These are phyloP conservation scores for Drosophila athabasca DNA, from an alignment of 1,140 invertebrate species.

Conservation along the genomic window DNA sequence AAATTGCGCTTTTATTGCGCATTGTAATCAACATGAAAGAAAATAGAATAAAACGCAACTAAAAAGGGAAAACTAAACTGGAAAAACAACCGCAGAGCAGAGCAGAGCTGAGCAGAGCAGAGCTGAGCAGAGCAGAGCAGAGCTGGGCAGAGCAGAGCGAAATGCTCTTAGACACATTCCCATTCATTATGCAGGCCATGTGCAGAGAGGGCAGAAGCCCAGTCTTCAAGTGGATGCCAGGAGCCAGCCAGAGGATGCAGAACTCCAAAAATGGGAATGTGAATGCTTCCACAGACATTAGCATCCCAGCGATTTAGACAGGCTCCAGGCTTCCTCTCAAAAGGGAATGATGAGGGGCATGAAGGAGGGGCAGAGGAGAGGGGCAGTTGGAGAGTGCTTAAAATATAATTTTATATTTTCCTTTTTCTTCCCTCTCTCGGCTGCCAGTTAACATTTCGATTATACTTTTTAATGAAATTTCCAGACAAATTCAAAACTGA, in stretches of 20 bases:
- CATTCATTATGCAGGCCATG: constrained; percentile 79
- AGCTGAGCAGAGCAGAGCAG: constrained; percentile 6
- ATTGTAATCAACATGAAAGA: constrained; percentile 59
- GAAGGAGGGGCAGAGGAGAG: not conserved
- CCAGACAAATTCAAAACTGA: constrained; percentile 49
- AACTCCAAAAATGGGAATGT: constrained; percentile 21
- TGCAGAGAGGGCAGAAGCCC: constrained; percentile 58
- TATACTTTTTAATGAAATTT: constrained; percentile 80
- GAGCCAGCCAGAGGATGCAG: constrained; percentile 30
- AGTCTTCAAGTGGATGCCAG: constrained; percentile 59
- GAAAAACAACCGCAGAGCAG: constrained; percentile 31
- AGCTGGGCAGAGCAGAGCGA: constrained; percentile 4
- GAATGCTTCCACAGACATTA: constrained; percentile 56
- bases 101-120: not conserved
- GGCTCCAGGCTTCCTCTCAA: constrained; percentile 7
- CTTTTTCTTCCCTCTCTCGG: constrained; percentile 16
- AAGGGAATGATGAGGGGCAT: not conserved
- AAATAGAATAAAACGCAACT: constrained; percentile 51
- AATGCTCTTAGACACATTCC: constrained; percentile 50
- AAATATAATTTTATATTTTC: constrained; percentile 60
- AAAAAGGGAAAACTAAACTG: constrained; percentile 58
- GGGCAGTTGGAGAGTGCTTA: constrained; percentile 41
- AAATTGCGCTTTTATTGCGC: constrained; percentile 70
- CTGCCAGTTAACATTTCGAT: constrained; percentile 66
- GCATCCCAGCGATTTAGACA: constrained; percentile 61